phyloP scores from a whole-genome alignment of 2,797 vertebrate genomes.

The Lerista edwardsae region DNA sequence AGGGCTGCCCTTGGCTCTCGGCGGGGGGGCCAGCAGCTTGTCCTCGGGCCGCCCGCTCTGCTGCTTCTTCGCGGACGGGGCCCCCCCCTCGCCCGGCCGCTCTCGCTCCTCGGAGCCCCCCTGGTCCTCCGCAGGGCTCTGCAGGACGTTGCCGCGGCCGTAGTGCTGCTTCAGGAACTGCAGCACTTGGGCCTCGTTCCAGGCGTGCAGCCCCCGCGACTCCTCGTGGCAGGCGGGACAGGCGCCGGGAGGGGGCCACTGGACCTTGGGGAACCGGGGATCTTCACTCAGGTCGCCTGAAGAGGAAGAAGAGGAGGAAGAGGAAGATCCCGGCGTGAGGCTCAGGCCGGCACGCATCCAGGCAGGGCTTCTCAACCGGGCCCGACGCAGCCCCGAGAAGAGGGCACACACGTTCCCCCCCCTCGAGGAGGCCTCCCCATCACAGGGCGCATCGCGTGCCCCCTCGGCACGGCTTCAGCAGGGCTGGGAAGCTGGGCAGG shows the following conservation, averaged over 20 bases:
- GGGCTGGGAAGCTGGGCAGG: too few species aligned
- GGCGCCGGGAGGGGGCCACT: conserved; percentile 89
- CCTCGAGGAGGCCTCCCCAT: too few species aligned
- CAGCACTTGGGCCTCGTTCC: conserved; percentile 85
- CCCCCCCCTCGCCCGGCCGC: neutral
- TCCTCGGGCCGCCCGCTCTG: neutral
- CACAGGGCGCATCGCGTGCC: too few species aligned
- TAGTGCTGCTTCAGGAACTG: conserved; percentile 88
- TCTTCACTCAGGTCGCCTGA: conserved; percentile 91
- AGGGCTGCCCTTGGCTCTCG: neutral
- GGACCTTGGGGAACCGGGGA: conserved; percentile 88
- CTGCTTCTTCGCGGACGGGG: conserved; percentile 7
- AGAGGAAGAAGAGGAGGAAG: neutral
- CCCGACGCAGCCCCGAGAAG: too few species aligned
- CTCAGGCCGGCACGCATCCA: too few species aligned
- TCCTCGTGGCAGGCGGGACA: conserved; percentile 91
- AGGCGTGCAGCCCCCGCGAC: conserved; percentile 83
- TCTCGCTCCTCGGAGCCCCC: conserved; percentile 12
- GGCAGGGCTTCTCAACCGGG: too few species aligned
- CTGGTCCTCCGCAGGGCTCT: conserved; percentile 70
- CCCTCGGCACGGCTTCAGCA: too few species aligned
- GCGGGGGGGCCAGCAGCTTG: fast-evolving
- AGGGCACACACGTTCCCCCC: too few species aligned
- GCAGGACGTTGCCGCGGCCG: conserved; percentile 77
- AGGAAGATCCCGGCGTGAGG: neutral